Evolutionary conservation across 1,140 invertebrate species (phyloP).

Genomic region (Achatina immaculata): DNA sequence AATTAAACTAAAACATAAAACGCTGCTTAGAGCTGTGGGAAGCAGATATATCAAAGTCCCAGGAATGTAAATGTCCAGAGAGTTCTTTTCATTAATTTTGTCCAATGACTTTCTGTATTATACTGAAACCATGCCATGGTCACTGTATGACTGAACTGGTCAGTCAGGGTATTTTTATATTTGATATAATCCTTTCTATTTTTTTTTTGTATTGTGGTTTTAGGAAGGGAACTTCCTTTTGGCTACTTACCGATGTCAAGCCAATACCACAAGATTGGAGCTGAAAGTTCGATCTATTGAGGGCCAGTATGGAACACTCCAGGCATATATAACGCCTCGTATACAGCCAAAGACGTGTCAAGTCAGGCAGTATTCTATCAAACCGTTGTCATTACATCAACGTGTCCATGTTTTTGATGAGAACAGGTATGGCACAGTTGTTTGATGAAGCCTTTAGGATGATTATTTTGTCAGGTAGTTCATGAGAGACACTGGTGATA

Average conservation of each 20-base stretch:
- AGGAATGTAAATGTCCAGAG: no score
- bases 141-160: no score
- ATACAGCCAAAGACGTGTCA: constrained; percentile 84
- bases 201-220: constrained; percentile 27
- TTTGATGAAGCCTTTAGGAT: not conserved
- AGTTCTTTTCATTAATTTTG: no score
- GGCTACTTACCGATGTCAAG: constrained; percentile 87
- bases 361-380: constrained; percentile 78
- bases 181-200: not conserved
- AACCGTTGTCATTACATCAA: constrained; percentile 83
- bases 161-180: no score
- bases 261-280: constrained; percentile 87
- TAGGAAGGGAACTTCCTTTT: constrained; percentile 82
- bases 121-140: no score
- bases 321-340: constrained; percentile 85
- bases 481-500: not conserved
- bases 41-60: no score
- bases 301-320: constrained; percentile 83
- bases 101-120: no score
- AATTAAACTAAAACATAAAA: no score
- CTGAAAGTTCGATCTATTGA: constrained; percentile 83
- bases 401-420: constrained; percentile 78
- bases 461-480: not conserved
- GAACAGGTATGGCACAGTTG: constrained; percentile 68
- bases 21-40: no score